Base-by-base conservation (phyloP, 2,797 vertebrate genomes). In the Ceyx erithaca region DNA sequence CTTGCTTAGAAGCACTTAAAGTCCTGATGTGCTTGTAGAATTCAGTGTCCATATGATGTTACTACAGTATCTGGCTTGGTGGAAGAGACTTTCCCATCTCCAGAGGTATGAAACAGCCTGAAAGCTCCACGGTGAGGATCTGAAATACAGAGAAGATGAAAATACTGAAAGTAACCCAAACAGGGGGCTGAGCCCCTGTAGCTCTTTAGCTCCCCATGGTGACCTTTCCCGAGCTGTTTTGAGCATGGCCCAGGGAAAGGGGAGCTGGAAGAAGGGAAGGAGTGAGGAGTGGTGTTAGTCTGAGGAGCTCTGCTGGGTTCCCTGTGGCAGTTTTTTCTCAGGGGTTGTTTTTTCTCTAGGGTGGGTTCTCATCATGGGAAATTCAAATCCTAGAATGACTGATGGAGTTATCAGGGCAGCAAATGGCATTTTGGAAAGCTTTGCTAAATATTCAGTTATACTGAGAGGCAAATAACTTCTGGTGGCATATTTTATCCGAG, bases 261-360 rank as follows among this genome's bases (percentile, higher is more conserved):
- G 92, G 77, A 76, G 89, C 80, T 19, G 64, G 89, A 80, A 85
- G 80, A 64, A 81, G 37, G 80, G 80, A 70, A 85, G 72, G 85
- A 63, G 71, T 77, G 71, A 90, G 71, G 80, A 55, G 67, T 58
- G 68, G 64, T 0, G 1, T 67, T 77, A 57, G 35, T 67, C 25
- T 92, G 94, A 72, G 37, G 73, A 79, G 64, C 43, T 55, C 37
- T 40, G 37, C 37, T 40, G 37, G 37, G 37, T 40, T 40, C 37
- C 14, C 37, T 14, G 37, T 6, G 37, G 3, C 37, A 40, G 37
- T 40, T 40, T 40, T 40, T 40, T 40, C 37, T 40, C 37, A 40
- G 37, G 37, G 37, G 37, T 40, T 40, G 37, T 40, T 14, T 40
- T 40, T 40, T 40, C 37, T 40, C 37, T 40, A 40, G 37, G 37